Conservation (phyloP, 1,140 invertebrate genomes). For the Sweltsa coloradensis region DNA sequence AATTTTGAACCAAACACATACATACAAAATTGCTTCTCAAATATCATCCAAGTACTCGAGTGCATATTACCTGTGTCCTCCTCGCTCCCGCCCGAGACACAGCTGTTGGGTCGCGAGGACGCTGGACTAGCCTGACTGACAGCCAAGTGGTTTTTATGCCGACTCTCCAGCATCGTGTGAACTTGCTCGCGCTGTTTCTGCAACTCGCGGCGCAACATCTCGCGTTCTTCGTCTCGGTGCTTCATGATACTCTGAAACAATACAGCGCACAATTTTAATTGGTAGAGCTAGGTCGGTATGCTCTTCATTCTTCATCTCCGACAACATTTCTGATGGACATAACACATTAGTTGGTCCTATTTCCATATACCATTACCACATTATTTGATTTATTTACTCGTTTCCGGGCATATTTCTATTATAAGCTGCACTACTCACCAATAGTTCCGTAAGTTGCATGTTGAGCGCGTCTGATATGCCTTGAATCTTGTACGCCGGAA, state of each 20-base stretch:
- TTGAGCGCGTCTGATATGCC: slow-evolving; percentile 37
- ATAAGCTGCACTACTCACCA: slow-evolving; percentile 32
- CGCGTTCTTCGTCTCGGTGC: slow-evolving; percentile 60
- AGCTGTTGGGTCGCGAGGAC: background rate
- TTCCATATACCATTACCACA: no score
- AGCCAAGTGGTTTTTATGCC: slow-evolving; percentile 12
- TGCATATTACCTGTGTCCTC: slow-evolving; percentile 4
- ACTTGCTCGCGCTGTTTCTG: slow-evolving; percentile 56
- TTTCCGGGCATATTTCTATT: no score
- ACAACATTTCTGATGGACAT: no score
- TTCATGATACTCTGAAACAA: slow-evolving; percentile 51
- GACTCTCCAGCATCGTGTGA: slow-evolving; percentile 43
- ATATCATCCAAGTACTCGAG: background rate
- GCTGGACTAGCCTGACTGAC: background rate
- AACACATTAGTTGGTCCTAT: no score
- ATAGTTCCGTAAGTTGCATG: slow-evolving; percentile 40
- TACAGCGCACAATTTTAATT: no score
- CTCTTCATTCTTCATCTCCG: no score
- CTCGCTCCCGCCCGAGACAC: background rate
- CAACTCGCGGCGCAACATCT: slow-evolving; percentile 55
- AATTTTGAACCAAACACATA: background rate
- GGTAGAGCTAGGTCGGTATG: no score
- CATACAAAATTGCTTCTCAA: background rate
- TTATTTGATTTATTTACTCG: no score
- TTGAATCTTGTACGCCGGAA: slow-evolving; percentile 37